phyloP scores from a whole-genome alignment of 1,140 invertebrate genomes.

The Euwallacea similis region DNA sequence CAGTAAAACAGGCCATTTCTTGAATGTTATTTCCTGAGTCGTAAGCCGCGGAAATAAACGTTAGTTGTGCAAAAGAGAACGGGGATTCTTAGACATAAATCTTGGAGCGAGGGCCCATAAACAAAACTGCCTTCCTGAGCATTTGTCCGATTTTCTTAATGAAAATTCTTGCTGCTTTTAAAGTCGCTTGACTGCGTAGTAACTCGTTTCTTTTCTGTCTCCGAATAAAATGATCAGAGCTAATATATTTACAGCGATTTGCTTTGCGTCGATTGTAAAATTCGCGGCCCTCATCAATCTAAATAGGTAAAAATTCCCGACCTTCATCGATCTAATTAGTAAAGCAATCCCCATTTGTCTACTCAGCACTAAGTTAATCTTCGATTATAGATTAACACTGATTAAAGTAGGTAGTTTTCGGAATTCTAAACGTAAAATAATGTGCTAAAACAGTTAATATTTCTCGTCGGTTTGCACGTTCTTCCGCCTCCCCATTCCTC shows the following conservation, averaged over 20 bases:
- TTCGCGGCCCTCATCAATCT: too few relatives aligned
- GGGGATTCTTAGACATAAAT: conserved; percentile 15
- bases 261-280: too few relatives aligned
- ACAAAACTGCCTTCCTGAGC: conserved; percentile 10
- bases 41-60: conserved; percentile 23
- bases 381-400: neutral
- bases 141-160: conserved; percentile 21
- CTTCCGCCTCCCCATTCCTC: conserved; percentile 3
- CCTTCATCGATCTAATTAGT: too few relatives aligned
- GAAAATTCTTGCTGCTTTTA: conserved; percentile 18
- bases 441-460: conserved; percentile 7
- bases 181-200: neutral
- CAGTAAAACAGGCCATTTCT: conserved; percentile 1
- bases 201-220: neutral
- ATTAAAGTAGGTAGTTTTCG: neutral
- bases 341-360: too few relatives aligned
- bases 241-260: too few relatives aligned
- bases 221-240: too few relatives aligned
- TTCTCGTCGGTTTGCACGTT: neutral
- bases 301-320: too few relatives aligned
- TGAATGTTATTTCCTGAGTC: conserved; percentile 5
- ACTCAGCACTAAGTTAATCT: too few relatives aligned
- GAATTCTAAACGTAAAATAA: conserved; percentile 1
- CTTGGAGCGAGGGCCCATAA: conserved; percentile 8
- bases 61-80: conserved; percentile 13